Evolutionary conservation across 2,113 vertebrate genomes (phyloP), one percentile per base, ranked within the genome.

Genomic region (Hypocryptadius cinnamomeus): DNA sequence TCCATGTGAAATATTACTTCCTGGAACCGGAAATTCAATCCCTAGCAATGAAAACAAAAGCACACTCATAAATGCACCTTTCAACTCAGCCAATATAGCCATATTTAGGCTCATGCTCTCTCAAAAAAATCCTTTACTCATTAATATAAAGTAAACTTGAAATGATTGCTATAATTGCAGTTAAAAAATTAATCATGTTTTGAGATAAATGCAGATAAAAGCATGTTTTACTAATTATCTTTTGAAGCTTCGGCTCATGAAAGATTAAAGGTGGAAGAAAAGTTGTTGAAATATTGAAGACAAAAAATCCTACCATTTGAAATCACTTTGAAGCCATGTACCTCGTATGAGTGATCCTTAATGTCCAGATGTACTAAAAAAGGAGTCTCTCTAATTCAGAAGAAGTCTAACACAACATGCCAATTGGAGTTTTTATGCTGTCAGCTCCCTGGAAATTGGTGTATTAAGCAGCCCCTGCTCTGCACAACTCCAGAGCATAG

Each of bases 161-260:
- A 96, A 97, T 89, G 73, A 96, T 56, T 89, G 74, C 91, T 94
- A 82, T 96, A 96, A 96, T 96, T 95, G 92, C 93, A 96, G 93
- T 76, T 97, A 94, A 95, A 97, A 96, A 97, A 97, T 97, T 96
- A 96, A 97, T 95, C 77, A 57, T 95, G 93, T 96, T 96, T 97
- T 94, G 92, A 95, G 93, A 96, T 91, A 96, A 96, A 97, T 92
- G 83, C 95, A 94, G 96, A 97, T 95, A 96, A 97, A 97, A 95
- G 92, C 93, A 84, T 85, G 82, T 91, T 95, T 93, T 94, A 90
- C 92, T 95, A 96, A 96, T 96, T 94, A 92, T 89, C 94, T 95
- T 97, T 82, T 96, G 90, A 96, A 97, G 93, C 86, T 95, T 94
- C 79, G 0, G 50, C 79, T 93, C 94, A 95, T 94, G 77, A 96